Evolutionary conservation across 2,888 invertebrate species (phyloP), one percentile per base, ranked within the genome.

Genomic region (Leptothorax acervorum): DNA sequence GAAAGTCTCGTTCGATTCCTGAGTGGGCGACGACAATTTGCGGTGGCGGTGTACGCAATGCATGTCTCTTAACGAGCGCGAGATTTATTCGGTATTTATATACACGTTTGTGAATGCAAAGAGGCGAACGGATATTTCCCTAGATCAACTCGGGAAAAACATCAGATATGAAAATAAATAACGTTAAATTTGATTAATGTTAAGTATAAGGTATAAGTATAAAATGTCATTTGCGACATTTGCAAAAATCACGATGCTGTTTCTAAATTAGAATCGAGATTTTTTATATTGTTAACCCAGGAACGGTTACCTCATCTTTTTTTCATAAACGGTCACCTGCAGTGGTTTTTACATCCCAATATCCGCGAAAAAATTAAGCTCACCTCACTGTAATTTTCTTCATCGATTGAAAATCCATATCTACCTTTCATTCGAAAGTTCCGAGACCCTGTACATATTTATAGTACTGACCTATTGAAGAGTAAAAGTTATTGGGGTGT

Each of bases 1-100:
- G 87, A 87, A 85, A 73, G 84, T 87, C 78, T 76, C 87, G 82
- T 84, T 83, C 85, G 74, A 84, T 85, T 89, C 78, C 83, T 79
- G 48, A 78, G 82, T 82, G 81, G 79, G 73, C 87, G 76, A 84
- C 84, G 87, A 87, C 84, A 89, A 89, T 89, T 89, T 89, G 88
- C 85, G 86, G 57, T 81, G 66, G 85, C 60, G 70, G 71, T 62
- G 82, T 79, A 76, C 57, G 79, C 35, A 18, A 53, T 42, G 66
- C 57, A 48, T 45, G 65, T 70, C n/a, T 15, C 81, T 89, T 89
- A 87, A 89, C 65, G 84, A 83, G 76, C 73, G 68, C 71, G 11
- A 79, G 88, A 89, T 89, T 89, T 88, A 88, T 88, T 73, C 31
- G 83, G 71, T 63, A 82, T 75, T 85, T 84, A 55, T 82, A 15